phyloP scores from a whole-genome alignment of 2,113 vertebrate genomes.

The Gobius niger region DNA sequence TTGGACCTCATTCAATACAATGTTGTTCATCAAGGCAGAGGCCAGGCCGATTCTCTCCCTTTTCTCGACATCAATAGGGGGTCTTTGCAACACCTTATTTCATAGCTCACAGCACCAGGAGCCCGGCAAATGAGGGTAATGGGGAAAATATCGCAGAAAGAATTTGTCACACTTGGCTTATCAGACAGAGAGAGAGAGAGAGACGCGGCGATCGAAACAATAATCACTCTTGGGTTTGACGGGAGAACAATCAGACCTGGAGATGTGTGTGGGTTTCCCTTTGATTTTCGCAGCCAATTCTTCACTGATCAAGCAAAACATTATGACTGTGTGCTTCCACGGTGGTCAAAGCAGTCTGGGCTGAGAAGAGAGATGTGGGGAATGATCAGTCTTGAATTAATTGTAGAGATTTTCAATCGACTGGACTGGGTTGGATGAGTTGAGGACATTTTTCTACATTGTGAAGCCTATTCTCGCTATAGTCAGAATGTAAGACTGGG shows the following conservation, averaged over 20 bases:
- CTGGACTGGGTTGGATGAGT: too few relatives aligned
- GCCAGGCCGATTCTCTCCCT: conserved; percentile 24
- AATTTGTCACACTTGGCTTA: conserved; percentile 54
- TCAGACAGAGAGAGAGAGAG: conserved; percentile 26
- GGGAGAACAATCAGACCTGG: conserved; percentile 27
- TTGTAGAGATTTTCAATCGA: too few relatives aligned
- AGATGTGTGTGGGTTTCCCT: conserved; percentile 4
- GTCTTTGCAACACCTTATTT: conserved; percentile 41
- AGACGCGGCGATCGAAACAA: conserved; percentile 46
- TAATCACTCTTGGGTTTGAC: conserved; percentile 46
- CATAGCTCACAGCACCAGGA: conserved; percentile 23
- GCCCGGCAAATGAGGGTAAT: conserved; percentile 52
- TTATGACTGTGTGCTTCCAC: background rate
- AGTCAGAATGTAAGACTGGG: too few relatives aligned
- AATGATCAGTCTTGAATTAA: too few relatives aligned
- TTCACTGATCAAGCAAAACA: background rate
- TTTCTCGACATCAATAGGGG: conserved; percentile 36
- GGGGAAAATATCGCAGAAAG: conserved; percentile 42
- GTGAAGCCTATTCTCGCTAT: too few relatives aligned
- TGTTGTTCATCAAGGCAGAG: conserved; percentile 33
- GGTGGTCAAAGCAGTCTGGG: too few relatives aligned
- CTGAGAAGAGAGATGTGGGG: too few relatives aligned
- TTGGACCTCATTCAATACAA: conserved; percentile 35
- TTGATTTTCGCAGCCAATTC: background rate
- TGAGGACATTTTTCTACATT: too few relatives aligned